These are phyloP conservation scores for Labrus mixtus DNA, from an alignment of 2,113 vertebrate genomes.

Conservation along the genomic window DNA sequence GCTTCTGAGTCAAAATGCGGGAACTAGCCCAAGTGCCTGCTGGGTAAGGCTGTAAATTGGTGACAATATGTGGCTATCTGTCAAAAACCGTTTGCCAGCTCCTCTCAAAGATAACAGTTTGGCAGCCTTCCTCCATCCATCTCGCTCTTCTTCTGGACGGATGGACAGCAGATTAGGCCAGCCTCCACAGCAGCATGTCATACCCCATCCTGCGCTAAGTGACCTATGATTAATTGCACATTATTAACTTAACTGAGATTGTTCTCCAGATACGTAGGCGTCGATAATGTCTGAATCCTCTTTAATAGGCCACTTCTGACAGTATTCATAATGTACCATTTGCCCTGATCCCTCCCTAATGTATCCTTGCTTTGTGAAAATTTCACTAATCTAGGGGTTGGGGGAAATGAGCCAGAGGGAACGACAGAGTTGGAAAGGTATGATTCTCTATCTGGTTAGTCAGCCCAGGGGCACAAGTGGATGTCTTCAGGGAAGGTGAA, in stretches of 20 bases:
- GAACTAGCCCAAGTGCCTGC: conserved; percentile 4
- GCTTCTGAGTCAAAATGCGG: conserved; percentile 9
- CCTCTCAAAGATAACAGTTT: conserved; percentile 43
- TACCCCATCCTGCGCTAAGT: conserved; percentile 70
- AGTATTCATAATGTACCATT: conserved; percentile 82
- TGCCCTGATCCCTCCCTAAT: conserved; percentile 75
- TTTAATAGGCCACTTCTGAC: conserved; percentile 83
- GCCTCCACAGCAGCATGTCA: conserved; percentile 45
- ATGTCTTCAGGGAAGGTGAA: conserved; percentile 34
- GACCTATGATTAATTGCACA: conserved; percentile 83
- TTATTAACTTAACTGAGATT: conserved; percentile 83
- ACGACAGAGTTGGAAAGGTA: conserved; percentile 25
- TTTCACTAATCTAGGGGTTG: conserved; percentile 67
- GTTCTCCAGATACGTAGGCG: conserved; percentile 77
- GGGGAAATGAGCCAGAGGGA: conserved; percentile 59
- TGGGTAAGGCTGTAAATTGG: conserved; percentile 16
- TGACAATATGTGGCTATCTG: conserved; percentile 19
- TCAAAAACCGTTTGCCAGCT: conserved; percentile 43
- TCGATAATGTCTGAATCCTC: conserved; percentile 78
- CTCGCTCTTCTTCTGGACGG: conserved; percentile 49
- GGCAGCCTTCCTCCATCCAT: conserved; percentile 46
- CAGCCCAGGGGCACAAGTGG: conserved; percentile 38
- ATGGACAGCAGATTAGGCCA: conserved; percentile 66
- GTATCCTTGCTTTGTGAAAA: conserved; percentile 73
- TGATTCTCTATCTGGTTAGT: conserved; percentile 56